A percentile compares a stretch with the other conserved stretches of the same genome.
Conservation (phyloP, 2,797 vertebrate species). For the Phrynocephalus guinanensis region DNA sequence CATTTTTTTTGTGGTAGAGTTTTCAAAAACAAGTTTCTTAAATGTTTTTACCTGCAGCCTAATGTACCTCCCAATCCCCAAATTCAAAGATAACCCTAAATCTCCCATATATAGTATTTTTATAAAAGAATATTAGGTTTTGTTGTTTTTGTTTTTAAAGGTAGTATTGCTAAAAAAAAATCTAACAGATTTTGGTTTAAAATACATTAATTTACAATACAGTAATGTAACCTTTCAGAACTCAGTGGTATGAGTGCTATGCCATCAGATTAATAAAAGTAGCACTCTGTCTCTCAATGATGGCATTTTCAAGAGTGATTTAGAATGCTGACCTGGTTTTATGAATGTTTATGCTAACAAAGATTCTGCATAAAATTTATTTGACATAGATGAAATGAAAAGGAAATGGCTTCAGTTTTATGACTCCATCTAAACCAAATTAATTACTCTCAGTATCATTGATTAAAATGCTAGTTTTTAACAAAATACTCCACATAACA, state of each 20-base stretch:
- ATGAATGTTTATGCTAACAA: background rate
- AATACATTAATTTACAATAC: slow-evolving; percentile 27
- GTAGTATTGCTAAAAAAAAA: background rate
- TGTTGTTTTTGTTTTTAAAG: slow-evolving; percentile 3
- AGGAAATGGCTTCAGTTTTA: fast-evolving
- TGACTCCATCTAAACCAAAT: slow-evolving; percentile 30
- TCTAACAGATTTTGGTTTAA: slow-evolving; percentile 9
- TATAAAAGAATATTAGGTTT: background rate
- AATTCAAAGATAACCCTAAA: background rate
- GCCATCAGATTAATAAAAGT: slow-evolving; percentile 20
- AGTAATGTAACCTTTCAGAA: slow-evolving; percentile 27
- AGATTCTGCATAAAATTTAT: background rate
- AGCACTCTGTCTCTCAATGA: background rate
- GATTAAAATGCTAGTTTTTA: slow-evolving; percentile 48
- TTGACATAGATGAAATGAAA: slow-evolving; percentile 20
- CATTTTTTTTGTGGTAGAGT: background rate
- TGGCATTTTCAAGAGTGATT: background rate
- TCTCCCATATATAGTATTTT: background rate
- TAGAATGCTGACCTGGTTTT: slow-evolving; percentile 1
- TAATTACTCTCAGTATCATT: slow-evolving; percentile 42
- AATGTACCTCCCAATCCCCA: background rate
- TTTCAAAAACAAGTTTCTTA: slow-evolving; percentile 24
- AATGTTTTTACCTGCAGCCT: background rate
- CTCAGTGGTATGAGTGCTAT: slow-evolving; percentile 24
- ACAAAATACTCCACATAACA: slow-evolving; percentile 23